These are phyloP conservation scores for Eleginops maclovinus DNA, from an alignment of 2,113 vertebrate species.

Conservation along the genomic window DNA sequence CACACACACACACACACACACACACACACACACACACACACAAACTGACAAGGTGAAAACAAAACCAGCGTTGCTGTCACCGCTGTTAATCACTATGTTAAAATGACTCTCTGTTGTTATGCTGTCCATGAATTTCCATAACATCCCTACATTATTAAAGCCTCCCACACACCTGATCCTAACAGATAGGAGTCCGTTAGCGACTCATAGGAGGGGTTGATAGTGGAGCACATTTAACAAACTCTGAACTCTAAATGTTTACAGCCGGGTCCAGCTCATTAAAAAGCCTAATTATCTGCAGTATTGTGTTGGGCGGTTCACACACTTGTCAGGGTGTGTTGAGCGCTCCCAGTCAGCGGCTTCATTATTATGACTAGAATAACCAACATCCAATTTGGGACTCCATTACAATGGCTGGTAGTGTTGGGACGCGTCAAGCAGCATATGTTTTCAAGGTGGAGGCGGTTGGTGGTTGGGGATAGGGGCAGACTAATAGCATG, in stretches of 20 bases:
- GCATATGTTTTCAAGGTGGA: slow-evolving; percentile 86
- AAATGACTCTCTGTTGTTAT: not conserved
- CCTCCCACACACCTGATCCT: not conserved
- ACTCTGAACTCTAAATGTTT: slow-evolving; percentile 44
- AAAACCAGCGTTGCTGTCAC: too few species aligned
- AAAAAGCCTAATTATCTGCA: slow-evolving; percentile 74
- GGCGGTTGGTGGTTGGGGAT: not conserved
- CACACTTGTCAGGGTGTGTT: slow-evolving; percentile 53
- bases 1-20: too few species aligned
- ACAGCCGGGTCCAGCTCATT: slow-evolving; percentile 63
- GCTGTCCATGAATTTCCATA: not conserved
- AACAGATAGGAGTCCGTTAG: not conserved
- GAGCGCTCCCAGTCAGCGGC: slow-evolving; percentile 79
- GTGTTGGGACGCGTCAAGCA: slow-evolving; percentile 82
- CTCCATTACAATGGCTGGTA: slow-evolving; percentile 84
- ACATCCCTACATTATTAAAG: not conserved
- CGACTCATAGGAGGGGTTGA: not conserved
- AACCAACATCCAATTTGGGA: slow-evolving; percentile 73
- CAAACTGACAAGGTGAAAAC: too few species aligned
- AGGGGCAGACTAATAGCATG: slow-evolving; percentile 85
- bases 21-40: too few species aligned
- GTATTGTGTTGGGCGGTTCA: slow-evolving; percentile 66
- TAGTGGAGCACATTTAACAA: slow-evolving; percentile 26
- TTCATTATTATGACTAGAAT: slow-evolving; percentile 77
- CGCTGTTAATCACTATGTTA: not conserved